phyloP scores from a whole-genome alignment of 2,888 invertebrate species.

The Apodemia zela region DNA sequence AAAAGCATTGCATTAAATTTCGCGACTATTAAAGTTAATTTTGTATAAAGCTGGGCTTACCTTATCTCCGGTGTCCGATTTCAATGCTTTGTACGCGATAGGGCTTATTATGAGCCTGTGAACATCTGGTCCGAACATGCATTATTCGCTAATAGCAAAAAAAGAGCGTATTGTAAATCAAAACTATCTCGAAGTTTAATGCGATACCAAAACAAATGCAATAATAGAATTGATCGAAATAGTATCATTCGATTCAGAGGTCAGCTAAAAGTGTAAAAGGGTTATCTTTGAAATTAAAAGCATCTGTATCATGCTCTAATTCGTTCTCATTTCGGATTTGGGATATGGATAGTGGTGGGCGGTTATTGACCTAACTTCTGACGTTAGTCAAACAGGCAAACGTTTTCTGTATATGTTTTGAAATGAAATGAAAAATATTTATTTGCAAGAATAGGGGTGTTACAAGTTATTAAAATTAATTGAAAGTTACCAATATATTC shows the following conservation, averaged over 20 bases:
- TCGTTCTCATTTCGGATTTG: conserved; percentile 62
- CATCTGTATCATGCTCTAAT: conserved; percentile 62
- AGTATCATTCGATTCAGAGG: conserved; percentile 46
- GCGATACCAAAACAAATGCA: conserved; percentile 35
- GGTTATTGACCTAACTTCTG: conserved; percentile 63
- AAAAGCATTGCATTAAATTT: conserved; percentile 41
- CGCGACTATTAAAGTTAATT: conserved; percentile 44
- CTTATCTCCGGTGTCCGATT: conserved; percentile 79
- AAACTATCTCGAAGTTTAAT: conserved; percentile 36
- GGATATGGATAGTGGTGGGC: conserved; percentile 43
- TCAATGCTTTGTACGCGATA: conserved; percentile 77
- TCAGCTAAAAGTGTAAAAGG: conserved; percentile 60
- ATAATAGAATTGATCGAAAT: conserved; percentile 37
- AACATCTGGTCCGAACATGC: conserved; percentile 66
- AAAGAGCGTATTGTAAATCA: conserved; percentile 40
- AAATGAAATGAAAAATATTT: too few relatives aligned
- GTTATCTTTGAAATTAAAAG: conserved; percentile 71
- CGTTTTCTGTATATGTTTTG: conserved; percentile 53
- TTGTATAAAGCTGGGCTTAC: conserved; percentile 62
- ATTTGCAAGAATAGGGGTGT: too few relatives aligned
- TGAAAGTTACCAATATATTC: too few relatives aligned
- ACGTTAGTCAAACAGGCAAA: conserved; percentile 70
- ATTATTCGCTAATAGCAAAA: conserved; percentile 68
- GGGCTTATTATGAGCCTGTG: conserved; percentile 74
- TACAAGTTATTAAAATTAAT: too few relatives aligned